Conservation (phyloP, 1,140 invertebrate genomes). For the Oedothorax gibbosus region DNA sequence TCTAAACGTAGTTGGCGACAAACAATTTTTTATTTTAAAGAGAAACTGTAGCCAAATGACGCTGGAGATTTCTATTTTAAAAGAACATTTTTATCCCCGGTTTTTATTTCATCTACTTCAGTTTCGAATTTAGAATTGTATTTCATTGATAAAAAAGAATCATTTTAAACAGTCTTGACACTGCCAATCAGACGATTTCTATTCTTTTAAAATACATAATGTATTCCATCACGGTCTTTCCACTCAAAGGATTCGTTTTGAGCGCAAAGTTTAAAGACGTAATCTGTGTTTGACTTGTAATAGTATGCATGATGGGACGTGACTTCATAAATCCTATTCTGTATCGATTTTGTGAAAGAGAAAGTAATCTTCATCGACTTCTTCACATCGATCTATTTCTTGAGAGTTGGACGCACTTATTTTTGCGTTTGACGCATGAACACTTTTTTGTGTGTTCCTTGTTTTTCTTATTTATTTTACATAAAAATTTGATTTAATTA, state of each 20-base stretch:
- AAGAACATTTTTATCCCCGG: too few species aligned
- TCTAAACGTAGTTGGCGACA: too few species aligned
- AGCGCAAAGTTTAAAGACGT: not conserved
- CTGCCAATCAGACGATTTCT: constrained; percentile 13
- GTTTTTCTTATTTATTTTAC: too few species aligned
- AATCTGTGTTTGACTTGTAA: constrained; percentile 26
- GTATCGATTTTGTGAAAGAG: not conserved
- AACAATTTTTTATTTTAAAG: too few species aligned
- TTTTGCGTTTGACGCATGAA: too few species aligned
- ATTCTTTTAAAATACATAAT: not conserved
- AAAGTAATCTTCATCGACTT: constrained; percentile 19
- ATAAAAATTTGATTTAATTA: too few species aligned
- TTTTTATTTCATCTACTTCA: not conserved
- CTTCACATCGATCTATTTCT: constrained; percentile 13
- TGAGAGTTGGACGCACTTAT: too few species aligned
- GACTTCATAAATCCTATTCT: constrained; percentile 1
- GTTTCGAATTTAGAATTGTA: constrained; percentile 25
- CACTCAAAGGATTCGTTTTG: not conserved
- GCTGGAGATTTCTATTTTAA: not conserved
- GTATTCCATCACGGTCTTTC: constrained; percentile 11
- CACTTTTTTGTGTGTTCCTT: too few species aligned
- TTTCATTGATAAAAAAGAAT: not conserved
- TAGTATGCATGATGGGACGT: constrained; percentile 9
- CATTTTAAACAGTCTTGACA: not conserved
- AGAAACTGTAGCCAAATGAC: not conserved